These are phyloP conservation scores for Drosophila suboccidentalis DNA, from an alignment of 2,888 invertebrate species.

Conservation along the genomic window DNA sequence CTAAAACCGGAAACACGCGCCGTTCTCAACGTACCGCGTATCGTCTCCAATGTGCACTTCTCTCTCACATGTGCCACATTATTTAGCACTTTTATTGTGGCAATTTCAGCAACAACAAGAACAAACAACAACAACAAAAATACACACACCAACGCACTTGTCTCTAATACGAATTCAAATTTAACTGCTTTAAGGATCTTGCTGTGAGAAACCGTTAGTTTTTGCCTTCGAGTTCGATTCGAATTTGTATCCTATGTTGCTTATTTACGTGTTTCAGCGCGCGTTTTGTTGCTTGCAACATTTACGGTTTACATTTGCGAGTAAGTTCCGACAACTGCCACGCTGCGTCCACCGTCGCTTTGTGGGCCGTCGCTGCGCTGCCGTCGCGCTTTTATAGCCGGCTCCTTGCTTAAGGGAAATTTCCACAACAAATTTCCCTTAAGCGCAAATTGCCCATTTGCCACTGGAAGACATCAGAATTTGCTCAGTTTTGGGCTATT, in stretches of 20 bases:
- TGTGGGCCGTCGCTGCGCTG: constrained; percentile 37
- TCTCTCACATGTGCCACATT: constrained; percentile 44
- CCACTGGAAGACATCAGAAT: constrained; percentile 19
- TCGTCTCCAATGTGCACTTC: constrained; percentile 11
- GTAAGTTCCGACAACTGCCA: constrained; percentile 31
- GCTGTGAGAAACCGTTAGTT: constrained; percentile 24
- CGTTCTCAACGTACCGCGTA: constrained; percentile 30
- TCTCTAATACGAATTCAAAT: constrained; percentile 20
- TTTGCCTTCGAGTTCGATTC: background rate
- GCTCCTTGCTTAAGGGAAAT: constrained; percentile 40
- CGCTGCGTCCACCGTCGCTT: constrained; percentile 60
- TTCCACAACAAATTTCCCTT: constrained; percentile 8
- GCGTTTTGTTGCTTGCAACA: constrained; percentile 16
- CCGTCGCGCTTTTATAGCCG: constrained; percentile 59
- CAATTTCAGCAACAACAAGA: constrained; percentile 14
- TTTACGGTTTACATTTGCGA: background rate
- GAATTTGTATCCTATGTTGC: background rate
- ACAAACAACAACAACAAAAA: constrained; percentile 24
- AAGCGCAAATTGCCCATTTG: constrained; percentile 24
- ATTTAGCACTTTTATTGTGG: constrained; percentile 33
- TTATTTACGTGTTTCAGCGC: constrained; percentile 24
- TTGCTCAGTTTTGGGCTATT: constrained; percentile 4
- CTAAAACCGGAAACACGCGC: constrained; percentile 12
- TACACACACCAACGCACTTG: constrained; percentile 12
- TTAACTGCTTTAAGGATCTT: constrained; percentile 18